These are phyloP conservation scores for Anoplolepis gracilipes DNA, from an alignment of 1,140 invertebrate species.

Conservation along the genomic window DNA sequence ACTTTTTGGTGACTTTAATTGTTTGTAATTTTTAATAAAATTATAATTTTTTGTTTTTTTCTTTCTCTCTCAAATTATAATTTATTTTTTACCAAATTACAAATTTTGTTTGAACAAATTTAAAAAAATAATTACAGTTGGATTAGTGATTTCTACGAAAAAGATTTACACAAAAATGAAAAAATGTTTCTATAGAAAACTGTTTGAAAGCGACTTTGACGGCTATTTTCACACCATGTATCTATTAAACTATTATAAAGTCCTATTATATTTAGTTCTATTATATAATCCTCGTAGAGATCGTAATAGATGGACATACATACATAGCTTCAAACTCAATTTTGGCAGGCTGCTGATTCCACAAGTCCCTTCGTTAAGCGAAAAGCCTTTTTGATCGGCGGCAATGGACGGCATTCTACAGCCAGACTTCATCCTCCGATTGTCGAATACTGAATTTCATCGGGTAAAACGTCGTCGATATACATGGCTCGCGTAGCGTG, in stretches of 20 bases:
- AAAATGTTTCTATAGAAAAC: too few relatives aligned
- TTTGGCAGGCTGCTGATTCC: not conserved
- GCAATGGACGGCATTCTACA: not conserved
- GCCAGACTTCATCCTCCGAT: slow-evolving; percentile 39
- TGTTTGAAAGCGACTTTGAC: too few relatives aligned
- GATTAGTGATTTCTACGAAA: too few relatives aligned
- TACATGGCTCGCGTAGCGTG: slow-evolving; percentile 47
- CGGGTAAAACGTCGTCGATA: slow-evolving; percentile 66
- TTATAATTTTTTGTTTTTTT: too few relatives aligned
- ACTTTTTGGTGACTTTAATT: too few relatives aligned
- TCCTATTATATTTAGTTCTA: not conserved
- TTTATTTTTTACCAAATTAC: too few relatives aligned
- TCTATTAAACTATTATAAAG: not conserved
- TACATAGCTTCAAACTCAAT: slow-evolving; percentile 9
- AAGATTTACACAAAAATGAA: too few relatives aligned
- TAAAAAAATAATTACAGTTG: too few relatives aligned
- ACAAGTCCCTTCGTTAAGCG: slow-evolving; percentile 15
- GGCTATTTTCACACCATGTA: too few relatives aligned
- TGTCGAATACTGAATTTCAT: slow-evolving; percentile 56
- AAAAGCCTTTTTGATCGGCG: slow-evolving; percentile 15
- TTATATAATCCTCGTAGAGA: not conserved
- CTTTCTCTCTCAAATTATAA: too few relatives aligned
- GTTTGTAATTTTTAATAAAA: too few relatives aligned
- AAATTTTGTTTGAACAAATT: too few relatives aligned
- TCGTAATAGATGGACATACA: not conserved